Percentiles rank a stretch among this genome's conserved stretches.
phyloP scores from a whole-genome alignment of 2,113 vertebrate genomes.

The Alethe castanea region DNA sequence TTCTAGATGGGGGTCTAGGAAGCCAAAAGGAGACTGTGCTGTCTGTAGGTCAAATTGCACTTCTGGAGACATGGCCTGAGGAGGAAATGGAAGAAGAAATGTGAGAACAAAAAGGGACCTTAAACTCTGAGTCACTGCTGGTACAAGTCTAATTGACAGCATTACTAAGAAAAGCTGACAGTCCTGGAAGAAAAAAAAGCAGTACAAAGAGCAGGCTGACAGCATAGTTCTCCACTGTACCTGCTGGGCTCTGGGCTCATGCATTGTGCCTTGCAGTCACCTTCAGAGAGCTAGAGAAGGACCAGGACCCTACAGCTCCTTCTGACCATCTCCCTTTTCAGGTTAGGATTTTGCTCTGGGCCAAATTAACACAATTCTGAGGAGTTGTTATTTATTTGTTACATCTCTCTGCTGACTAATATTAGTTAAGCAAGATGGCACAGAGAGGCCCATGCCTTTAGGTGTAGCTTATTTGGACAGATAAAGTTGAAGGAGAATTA shows the following conservation, averaged over 20 bases:
- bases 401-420: neutral
- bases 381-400: neutral
- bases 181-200: neutral
- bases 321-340: neutral
- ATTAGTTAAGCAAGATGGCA: neutral
- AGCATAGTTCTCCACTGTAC: neutral
- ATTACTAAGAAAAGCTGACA: neutral
- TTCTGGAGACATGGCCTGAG: constrained; percentile 48
- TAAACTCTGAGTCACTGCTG: neutral
- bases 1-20: constrained; percentile 32
- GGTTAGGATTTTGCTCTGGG: neutral
- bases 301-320: neutral
- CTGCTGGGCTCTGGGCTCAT: neutral
- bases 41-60: constrained; percentile 16
- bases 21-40: constrained; percentile 8
- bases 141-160: neutral
- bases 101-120: neutral
- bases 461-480: neutral
- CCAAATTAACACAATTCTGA: neutral
- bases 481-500: neutral
- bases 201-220: neutral
- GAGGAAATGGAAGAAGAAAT: neutral
- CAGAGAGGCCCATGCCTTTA: neutral
- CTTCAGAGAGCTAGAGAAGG: neutral
- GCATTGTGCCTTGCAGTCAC: fast-evolving